These are phyloP conservation scores for Sylvietta virens DNA, from an alignment of 2,113 vertebrate species.

Conservation along the genomic window DNA sequence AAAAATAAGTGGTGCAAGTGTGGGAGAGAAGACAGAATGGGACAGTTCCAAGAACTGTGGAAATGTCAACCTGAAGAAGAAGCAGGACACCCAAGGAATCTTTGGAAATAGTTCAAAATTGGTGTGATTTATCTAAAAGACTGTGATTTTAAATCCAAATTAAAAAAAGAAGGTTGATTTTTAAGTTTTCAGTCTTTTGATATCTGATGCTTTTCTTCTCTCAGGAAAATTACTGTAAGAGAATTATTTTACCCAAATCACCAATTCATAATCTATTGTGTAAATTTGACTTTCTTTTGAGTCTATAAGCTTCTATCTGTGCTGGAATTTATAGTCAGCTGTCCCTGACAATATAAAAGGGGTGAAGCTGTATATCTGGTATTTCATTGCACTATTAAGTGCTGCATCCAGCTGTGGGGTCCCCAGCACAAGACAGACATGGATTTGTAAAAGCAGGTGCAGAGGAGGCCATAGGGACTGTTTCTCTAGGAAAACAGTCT, in stretches of 20 bases:
- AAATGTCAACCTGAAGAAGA: neutral
- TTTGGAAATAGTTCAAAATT: neutral
- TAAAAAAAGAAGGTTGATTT: neutral
- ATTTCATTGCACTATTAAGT: neutral
- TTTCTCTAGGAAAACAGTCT: neutral
- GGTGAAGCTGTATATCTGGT: neutral
- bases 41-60: neutral
- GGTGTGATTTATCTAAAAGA: neutral
- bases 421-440: neutral
- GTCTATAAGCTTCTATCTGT: neutral
- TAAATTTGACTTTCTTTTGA: neutral
- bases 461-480: neutral
- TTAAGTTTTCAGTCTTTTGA: neutral
- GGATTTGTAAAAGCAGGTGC: neutral
- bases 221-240: neutral
- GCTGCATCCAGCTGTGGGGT: neutral
- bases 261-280: neutral
- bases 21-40: neutral
- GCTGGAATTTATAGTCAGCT: neutral
- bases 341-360: neutral
- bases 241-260: neutral
- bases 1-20: neutral
- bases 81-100: neutral
- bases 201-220: neutral
- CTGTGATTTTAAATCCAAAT: neutral